Evolutionary conservation across 2,797 vertebrate genomes (phyloP).

Genomic region (Halcyon badia): DNA sequence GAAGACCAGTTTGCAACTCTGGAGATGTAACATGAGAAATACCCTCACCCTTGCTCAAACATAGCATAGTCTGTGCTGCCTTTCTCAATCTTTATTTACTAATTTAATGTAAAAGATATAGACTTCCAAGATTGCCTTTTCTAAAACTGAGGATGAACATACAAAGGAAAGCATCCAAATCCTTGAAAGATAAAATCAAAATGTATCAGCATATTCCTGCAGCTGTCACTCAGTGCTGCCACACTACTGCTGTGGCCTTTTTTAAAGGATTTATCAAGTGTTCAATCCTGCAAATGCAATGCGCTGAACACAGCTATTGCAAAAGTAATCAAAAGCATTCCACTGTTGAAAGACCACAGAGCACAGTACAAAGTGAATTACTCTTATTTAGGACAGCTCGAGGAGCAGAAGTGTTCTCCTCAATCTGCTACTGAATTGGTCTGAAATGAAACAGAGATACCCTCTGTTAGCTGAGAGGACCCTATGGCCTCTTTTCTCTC

Average conservation of each 20-base stretch:
- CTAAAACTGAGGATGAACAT: not conserved
- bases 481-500: not conserved
- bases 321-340: not conserved
- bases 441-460: conserved; percentile 4
- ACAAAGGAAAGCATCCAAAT: not conserved
- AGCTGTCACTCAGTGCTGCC: conserved; percentile 21
- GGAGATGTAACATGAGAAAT: not conserved
- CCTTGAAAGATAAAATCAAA: not conserved
- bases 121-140: not conserved
- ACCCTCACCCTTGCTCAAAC: not conserved
- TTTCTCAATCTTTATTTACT: not conserved
- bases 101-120: not conserved
- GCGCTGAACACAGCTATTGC: not conserved
- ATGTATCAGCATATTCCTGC: not conserved
- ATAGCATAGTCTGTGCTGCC: not conserved
- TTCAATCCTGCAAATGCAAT: not conserved
- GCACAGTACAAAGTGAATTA: not conserved
- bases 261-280: not conserved
- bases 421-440: not conserved
- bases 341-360: not conserved
- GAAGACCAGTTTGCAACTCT: not conserved
- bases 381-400: not conserved
- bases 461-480: not conserved
- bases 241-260: not conserved
- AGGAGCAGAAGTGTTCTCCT: not conserved